A percentile compares a stretch with the other conserved stretches of the same genome.
Evolutionary conservation across 2,797 vertebrate genomes (phyloP).

Genomic region (Brotula barbata): DNA sequence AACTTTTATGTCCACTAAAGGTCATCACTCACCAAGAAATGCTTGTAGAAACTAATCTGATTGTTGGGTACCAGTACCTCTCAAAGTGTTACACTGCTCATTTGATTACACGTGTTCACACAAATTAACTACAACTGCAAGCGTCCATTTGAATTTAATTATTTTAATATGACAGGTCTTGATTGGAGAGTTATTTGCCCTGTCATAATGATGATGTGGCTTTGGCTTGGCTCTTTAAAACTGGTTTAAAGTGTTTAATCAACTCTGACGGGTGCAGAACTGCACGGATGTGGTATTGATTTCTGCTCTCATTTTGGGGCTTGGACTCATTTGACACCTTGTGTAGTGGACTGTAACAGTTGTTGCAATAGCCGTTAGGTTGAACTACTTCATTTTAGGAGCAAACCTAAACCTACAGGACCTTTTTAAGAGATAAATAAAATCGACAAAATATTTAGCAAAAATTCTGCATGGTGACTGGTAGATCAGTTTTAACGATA

Average conservation of each 20-base stretch:
- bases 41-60: conserved; percentile 18
- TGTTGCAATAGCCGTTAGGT: not conserved
- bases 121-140: conserved; percentile 6
- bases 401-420: not conserved
- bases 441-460: not conserved
- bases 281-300: not conserved
- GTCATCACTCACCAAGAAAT: conserved; percentile 31
- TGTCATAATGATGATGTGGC: not conserved
- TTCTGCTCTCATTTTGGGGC: not conserved
- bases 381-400: not conserved
- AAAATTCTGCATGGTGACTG: too few relatives aligned
- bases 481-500: too few relatives aligned
- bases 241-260: not conserved
- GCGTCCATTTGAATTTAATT: conserved; percentile 8
- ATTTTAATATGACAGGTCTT: not conserved
- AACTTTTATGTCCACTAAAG: conserved; percentile 48
- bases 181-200: conserved; percentile 1
- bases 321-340: not conserved
- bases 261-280: conserved; percentile 3
- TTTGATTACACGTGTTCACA: conserved; percentile 16
- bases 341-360: not conserved
- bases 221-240: not conserved
- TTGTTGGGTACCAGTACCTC: conserved; percentile 13
- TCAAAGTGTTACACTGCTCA: conserved; percentile 4
- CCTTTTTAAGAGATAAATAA: not conserved